phyloP scores from a whole-genome alignment of 2,888 invertebrate genomes.

The Gymnocheta viridis region DNA sequence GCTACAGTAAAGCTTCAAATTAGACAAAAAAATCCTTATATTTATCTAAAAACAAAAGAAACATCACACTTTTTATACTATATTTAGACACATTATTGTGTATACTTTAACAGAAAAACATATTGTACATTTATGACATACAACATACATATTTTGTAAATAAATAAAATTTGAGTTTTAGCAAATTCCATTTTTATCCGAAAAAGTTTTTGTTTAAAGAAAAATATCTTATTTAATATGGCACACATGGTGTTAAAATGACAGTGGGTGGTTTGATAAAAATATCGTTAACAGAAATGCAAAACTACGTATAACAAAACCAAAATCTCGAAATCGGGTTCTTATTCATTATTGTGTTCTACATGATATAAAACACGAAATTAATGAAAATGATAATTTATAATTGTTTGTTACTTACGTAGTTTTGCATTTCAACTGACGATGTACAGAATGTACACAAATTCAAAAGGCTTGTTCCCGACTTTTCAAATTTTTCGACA shows the following conservation, averaged over 20 bases:
- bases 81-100: constrained; percentile 7
- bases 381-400: too few relatives aligned
- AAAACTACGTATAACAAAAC: too few relatives aligned
- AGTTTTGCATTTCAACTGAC: too few relatives aligned
- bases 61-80: constrained; percentile 21
- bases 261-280: neutral
- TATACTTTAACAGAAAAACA: neutral
- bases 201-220: neutral
- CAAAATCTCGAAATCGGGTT: too few relatives aligned
- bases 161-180: constrained; percentile 53
- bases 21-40: neutral
- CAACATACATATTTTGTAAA: constrained; percentile 63
- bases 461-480: too few relatives aligned
- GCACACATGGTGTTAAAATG: neutral
- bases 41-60: neutral
- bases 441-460: too few relatives aligned
- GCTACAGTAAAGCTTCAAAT: neutral
- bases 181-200: constrained; percentile 23
- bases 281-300: too few relatives aligned
- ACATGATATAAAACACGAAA: too few relatives aligned
- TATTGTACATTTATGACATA: constrained; percentile 12
- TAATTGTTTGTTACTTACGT: too few relatives aligned
- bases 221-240: neutral
- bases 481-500: too few relatives aligned
- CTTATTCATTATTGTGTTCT: too few relatives aligned